These are phyloP conservation scores for Augochlora pura DNA, from an alignment of 1,140 invertebrate genomes.

Conservation along the genomic window DNA sequence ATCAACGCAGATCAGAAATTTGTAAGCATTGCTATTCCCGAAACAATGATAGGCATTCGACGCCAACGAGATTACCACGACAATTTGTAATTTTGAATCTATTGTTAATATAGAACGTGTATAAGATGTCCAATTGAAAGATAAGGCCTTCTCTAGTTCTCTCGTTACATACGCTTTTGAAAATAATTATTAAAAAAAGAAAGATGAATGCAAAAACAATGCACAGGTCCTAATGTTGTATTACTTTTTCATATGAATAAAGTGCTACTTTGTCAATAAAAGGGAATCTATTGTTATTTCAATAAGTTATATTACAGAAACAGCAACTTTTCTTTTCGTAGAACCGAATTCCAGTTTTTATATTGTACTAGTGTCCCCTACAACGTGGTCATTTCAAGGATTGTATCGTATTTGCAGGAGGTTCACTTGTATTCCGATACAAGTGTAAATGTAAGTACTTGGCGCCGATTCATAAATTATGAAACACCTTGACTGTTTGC, in stretches of 20 bases:
- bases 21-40: conserved; percentile 28
- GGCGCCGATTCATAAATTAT: no score
- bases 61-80: conserved; percentile 9
- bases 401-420: no score
- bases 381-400: no score
- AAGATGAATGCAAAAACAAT: conserved; percentile 36
- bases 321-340: no score
- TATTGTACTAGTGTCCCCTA: no score
- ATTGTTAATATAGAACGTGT: conserved; percentile 30
- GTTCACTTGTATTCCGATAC: neutral
- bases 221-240: conserved; percentile 73
- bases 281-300: neutral
- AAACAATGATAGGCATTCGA: conserved; percentile 32
- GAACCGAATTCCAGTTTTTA: no score
- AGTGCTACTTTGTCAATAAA: conserved; percentile 79
- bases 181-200: conserved; percentile 35
- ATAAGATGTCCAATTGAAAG: conserved; percentile 46
- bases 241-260: conserved; percentile 79
- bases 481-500: no score
- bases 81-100: conserved; percentile 36
- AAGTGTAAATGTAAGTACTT: no score
- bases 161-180: conserved; percentile 59
- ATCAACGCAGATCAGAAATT: conserved; percentile 10
- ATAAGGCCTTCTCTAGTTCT: conserved; percentile 62
- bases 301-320: no score